These are phyloP conservation scores for Tetramorium bicarinatum DNA, from an alignment of 2,888 invertebrate species.

Conservation along the genomic window DNA sequence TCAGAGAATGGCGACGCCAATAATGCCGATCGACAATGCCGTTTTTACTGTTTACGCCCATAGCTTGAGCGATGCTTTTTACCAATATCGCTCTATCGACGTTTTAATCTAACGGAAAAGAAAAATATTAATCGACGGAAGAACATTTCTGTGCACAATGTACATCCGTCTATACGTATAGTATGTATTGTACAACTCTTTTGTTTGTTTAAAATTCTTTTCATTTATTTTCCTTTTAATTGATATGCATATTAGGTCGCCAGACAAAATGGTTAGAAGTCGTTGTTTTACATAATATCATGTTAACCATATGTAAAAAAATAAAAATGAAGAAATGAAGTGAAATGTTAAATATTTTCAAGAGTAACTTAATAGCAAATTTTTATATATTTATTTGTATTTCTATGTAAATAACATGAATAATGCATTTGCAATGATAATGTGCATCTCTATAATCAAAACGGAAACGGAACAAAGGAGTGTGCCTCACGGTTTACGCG, in stretches of 20 bases:
- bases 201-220: neutral
- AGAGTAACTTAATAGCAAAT: neutral
- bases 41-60: constrained; percentile 53
- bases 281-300: neutral
- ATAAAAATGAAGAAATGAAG: constrained; percentile 5
- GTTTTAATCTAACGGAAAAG: neutral
- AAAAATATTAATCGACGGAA: constrained; percentile 16
- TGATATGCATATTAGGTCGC: neutral
- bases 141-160: neutral
- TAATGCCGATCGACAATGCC: constrained; percentile 60
- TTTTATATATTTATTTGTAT: neutral
- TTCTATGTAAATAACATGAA: neutral
- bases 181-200: neutral
- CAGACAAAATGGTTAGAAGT: neutral
- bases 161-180: neutral
- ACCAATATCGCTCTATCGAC: constrained; percentile 21
- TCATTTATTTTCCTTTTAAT: neutral
- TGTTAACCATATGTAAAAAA: neutral
- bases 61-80: constrained; percentile 34
- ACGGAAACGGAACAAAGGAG: neutral
- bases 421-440: neutral
- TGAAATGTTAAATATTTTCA: neutral
- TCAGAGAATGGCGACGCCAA: constrained; percentile 59
- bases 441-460: constrained; percentile 6
- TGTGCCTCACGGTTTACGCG: neutral